Evolutionary conservation across 2,888 invertebrate genomes (phyloP).

Genomic region (Drosophila conformis): DNA sequence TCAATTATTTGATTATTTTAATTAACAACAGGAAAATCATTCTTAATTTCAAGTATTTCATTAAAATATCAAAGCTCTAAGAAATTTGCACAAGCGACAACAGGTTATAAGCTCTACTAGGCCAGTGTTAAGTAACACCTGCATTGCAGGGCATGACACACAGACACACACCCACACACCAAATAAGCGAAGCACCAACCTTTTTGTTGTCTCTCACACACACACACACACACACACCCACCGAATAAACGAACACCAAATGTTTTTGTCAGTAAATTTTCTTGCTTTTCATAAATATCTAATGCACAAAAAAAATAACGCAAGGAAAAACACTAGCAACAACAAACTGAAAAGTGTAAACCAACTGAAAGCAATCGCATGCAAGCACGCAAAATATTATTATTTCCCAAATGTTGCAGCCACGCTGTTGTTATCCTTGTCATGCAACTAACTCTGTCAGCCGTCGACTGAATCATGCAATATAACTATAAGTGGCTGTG

Average conservation of each 20-base stretch:
- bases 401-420: slow-evolving; percentile 47
- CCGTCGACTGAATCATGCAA: slow-evolving; percentile 60
- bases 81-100: background rate
- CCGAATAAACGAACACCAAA: slow-evolving; percentile 30
- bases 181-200: slow-evolving; percentile 30
- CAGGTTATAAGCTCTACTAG: background rate
- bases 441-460: slow-evolving; percentile 44
- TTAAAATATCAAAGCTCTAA: background rate
- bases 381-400: slow-evolving; percentile 77
- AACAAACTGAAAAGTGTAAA: slow-evolving; percentile 32
- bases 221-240: background rate
- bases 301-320: slow-evolving; percentile 47
- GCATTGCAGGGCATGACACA: slow-evolving; percentile 8
- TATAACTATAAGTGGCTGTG: slow-evolving; percentile 4
- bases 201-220: slow-evolving; percentile 10
- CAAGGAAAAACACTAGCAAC: slow-evolving; percentile 9
- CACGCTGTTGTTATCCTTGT: slow-evolving; percentile 50
- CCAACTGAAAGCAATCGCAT: slow-evolving; percentile 70
- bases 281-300: slow-evolving; percentile 71
- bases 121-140: background rate
- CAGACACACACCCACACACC: background rate
- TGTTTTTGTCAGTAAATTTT: slow-evolving; percentile 58
- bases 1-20: too few species aligned
- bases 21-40: too few species aligned
- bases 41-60: background rate